These are phyloP conservation scores for Rhinichthys osculus DNA, from an alignment of 2,797 vertebrate species.

Conservation along the genomic window DNA sequence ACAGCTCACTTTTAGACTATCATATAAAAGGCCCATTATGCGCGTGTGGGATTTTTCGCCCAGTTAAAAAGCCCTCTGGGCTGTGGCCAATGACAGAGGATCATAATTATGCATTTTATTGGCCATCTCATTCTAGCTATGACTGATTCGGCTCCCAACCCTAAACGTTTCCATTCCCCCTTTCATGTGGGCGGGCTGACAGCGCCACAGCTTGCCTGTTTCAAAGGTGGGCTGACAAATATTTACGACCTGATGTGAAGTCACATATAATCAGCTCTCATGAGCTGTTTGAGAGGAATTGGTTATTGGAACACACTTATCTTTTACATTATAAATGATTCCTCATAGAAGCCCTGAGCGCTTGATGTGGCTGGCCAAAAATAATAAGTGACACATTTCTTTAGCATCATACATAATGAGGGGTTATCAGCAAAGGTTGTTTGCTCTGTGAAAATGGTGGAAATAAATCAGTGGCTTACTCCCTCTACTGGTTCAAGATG, in stretches of 20 bases:
- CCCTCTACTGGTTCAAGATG: conserved; percentile 80
- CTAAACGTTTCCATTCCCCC: conserved; percentile 83
- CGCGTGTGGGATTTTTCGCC: conserved; percentile 76
- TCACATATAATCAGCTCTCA: conserved; percentile 78
- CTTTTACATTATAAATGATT: conserved; percentile 78
- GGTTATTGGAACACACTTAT: conserved; percentile 75
- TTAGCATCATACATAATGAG: conserved; percentile 76
- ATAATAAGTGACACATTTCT: conserved; percentile 83
- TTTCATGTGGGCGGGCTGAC: conserved; percentile 80
- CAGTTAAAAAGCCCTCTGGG: conserved; percentile 70
- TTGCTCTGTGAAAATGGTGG: conserved; percentile 66
- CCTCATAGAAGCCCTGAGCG: conserved; percentile 70
- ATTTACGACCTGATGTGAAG: conserved; percentile 79
- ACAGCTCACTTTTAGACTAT: conserved; percentile 75
- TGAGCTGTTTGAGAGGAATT: conserved; percentile 76
- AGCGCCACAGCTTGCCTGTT: conserved; percentile 75
- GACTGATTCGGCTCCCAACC: conserved; percentile 80
- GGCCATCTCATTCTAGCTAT: conserved; percentile 82
- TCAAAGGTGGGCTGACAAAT: conserved; percentile 84
- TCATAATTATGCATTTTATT: conserved; percentile 85
- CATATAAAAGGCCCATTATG: conserved; percentile 81
- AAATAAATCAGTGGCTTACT: conserved; percentile 77
- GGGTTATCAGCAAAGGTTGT: conserved; percentile 66
- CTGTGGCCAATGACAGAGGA: conserved; percentile 81
- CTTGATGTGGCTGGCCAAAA: conserved; percentile 79